Evolutionary conservation across 2,113 vertebrate species (phyloP), one percentile per base, ranked within the genome.

Genomic region (Orcinus orca): DNA sequence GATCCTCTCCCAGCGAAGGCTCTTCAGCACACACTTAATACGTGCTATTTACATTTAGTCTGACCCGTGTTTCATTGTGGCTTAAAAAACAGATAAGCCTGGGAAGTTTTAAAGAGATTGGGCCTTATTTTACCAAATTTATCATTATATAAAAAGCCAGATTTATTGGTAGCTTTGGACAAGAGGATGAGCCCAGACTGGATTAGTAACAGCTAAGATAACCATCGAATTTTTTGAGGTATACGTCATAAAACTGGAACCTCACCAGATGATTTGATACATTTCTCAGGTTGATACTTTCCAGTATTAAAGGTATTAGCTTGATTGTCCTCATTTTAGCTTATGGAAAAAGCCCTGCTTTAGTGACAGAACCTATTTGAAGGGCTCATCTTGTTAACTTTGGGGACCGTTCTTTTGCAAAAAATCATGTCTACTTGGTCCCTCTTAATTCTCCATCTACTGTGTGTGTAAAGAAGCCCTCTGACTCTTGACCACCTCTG

Each of bases 211-310:
- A 88, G 44, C 41, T 47, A 83, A 91, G 62, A 71, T 80, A 94
- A 89, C 8, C 38, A 93, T 8, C 82, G 31, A 55, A 91, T 68
- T 70, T 58, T 60, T 81, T 67, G 47, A 89, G 36, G 58, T 65
- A 1, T 8, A 36, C 70, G 62, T 93, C 53, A 92, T 36, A 94
- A 70, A 88, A 44, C 38, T 87, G 79, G 41, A 91, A 68, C 71
- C 73, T 67, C 47, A 76, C 25, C 55, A 86, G 88, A 80, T 76
- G 53, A 71, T 63, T 41, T 38, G 36, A 88, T 79, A 50, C 4
- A 73, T 70, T 96, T 95, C 44, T 93, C 60, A 89, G 71, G 47
- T 36, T 94, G 82, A 82, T 44, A 67, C 53, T 83, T 97, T 95
- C 85, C 86, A 95, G 55, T 95, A 92, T 65, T 92, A 76, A 94